Conservation (phyloP, 1,140 invertebrate genomes). For the Capitella teleta region DNA sequence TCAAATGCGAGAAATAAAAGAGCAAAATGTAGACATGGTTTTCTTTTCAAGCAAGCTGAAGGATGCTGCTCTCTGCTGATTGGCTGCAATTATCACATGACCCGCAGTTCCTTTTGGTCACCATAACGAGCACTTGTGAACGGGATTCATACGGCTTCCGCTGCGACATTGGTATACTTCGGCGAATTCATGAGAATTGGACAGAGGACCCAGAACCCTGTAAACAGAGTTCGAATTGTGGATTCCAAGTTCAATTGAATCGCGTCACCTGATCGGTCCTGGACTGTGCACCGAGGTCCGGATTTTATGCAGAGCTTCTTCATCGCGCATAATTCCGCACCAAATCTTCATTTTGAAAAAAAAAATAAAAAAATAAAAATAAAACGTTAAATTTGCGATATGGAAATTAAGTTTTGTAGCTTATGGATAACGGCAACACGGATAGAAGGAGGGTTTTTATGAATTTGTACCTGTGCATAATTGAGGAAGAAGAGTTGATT, state of each 20-base stretch:
- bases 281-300: slow-evolving; percentile 90
- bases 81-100: no score
- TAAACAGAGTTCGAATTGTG: neutral
- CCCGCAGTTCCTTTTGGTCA: no score
- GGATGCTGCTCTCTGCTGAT: no score
- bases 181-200: slow-evolving; percentile 84
- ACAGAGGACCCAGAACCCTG: slow-evolving; percentile 73
- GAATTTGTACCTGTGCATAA: slow-evolving; percentile 54
- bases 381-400: neutral
- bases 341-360: slow-evolving; percentile 55
- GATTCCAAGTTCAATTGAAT: neutral
- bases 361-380: neutral
- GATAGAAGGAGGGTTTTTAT: neutral
- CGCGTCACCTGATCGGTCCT: slow-evolving; percentile 62
- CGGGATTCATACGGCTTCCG: slow-evolving; percentile 80
- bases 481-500: slow-evolving; percentile 54
- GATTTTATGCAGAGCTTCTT: slow-evolving; percentile 87
- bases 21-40: no score
- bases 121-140: slow-evolving; percentile 85
- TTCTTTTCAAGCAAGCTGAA: no score
- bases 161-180: slow-evolving; percentile 55
- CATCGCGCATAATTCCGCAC: slow-evolving; percentile 92
- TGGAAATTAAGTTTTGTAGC: neutral
- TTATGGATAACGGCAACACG: neutral
- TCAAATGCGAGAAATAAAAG: no score